Evolutionary conservation across 1,140 invertebrate genomes (phyloP).

Genomic region (Episyrphus balteatus): DNA sequence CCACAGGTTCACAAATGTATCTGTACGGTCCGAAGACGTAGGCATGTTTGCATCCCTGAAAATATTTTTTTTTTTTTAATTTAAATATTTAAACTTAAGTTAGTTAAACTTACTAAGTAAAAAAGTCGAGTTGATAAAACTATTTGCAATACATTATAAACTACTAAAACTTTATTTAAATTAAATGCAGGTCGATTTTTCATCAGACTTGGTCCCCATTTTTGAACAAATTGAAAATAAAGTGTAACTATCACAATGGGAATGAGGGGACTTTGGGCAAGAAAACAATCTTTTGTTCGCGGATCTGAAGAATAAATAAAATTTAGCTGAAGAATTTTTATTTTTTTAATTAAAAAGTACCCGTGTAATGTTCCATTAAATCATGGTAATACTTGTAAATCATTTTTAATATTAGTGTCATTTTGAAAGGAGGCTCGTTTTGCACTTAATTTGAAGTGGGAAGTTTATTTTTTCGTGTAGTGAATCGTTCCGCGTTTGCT

Average conservation of each 20-base stretch:
- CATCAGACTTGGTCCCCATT: conserved; percentile 17
- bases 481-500: too few relatives aligned
- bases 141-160: conserved; percentile 67
- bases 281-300: not conserved
- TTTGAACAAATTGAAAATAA: not conserved
- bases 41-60: not conserved
- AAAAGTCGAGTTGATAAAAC: not conserved
- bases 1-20: not conserved
- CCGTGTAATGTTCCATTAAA: too few relatives aligned
- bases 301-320: not conserved
- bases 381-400: too few relatives aligned
- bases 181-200: conserved; percentile 31
- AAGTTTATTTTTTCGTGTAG: too few relatives aligned
- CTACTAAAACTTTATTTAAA: conserved; percentile 46
- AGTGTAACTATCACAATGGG: not conserved
- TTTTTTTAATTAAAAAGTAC: too few relatives aligned
- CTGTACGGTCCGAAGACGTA: not conserved
- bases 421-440: too few relatives aligned
- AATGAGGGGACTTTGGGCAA: not conserved
- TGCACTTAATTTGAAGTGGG: too few relatives aligned
- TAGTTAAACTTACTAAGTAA: not conserved
- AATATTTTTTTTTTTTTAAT: not conserved
- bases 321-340: not conserved
- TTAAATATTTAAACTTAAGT: not conserved
- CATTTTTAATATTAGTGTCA: too few relatives aligned